phyloP scores from a whole-genome alignment of 2,113 vertebrate genomes.

The Psettodes erumei region DNA sequence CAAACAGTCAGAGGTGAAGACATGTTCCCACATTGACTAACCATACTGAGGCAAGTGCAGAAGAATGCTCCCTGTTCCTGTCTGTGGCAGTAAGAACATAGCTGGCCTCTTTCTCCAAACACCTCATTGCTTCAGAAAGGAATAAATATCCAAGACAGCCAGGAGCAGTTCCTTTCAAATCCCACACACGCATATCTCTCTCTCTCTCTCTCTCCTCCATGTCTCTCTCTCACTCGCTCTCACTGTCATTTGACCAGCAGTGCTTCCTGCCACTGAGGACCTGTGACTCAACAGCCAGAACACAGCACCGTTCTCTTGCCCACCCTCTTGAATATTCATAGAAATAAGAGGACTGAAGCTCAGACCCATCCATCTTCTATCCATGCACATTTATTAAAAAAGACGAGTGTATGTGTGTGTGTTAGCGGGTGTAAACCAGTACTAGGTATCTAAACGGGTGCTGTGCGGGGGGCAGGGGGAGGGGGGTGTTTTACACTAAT shows the following conservation, averaged over 20 bases:
- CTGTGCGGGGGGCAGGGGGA: constrained; percentile 42
- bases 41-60: constrained; percentile 37
- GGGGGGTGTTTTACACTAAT: constrained; percentile 81
- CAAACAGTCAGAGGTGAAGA: constrained; percentile 47
- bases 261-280: constrained; percentile 82
- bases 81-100: constrained; percentile 66
- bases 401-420: constrained; percentile 26
- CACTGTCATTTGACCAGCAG: constrained; percentile 82
- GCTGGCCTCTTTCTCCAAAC: constrained; percentile 76
- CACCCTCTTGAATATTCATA: constrained; percentile 82
- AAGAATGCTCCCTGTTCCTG: constrained; percentile 68
- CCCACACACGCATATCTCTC: constrained; percentile 67
- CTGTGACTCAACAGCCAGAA: constrained; percentile 83
- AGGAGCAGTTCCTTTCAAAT: constrained; percentile 81
- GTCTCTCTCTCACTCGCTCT: constrained; percentile 54
- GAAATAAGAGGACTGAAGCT: constrained; percentile 70
- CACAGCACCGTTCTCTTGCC: constrained; percentile 74
- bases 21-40: constrained; percentile 41
- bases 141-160: constrained; percentile 81
- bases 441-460: constrained; percentile 57
- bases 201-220: constrained; percentile 48
- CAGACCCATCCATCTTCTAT: constrained; percentile 68
- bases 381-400: constrained; percentile 61
- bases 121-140: constrained; percentile 79
- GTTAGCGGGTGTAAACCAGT: constrained; percentile 29